These are phyloP conservation scores for Colletes latitarsis DNA, from an alignment of 1,140 invertebrate genomes.

Conservation along the genomic window DNA sequence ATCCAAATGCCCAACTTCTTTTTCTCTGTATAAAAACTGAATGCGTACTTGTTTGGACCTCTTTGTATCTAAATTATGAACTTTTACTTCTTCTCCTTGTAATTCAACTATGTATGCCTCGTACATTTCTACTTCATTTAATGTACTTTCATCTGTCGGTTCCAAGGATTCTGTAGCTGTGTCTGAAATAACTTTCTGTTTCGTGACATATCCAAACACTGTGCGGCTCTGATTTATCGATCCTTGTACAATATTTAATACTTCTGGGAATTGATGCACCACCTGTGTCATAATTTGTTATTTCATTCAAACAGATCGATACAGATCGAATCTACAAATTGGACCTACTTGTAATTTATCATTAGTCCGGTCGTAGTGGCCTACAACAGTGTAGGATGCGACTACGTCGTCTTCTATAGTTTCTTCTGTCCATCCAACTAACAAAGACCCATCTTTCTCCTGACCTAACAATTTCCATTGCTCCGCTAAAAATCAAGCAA, in stretches of 20 bases:
- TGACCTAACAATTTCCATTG: constrained; percentile 90
- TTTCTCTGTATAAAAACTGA: constrained; percentile 89
- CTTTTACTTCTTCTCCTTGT: constrained; percentile 79
- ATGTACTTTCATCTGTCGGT: constrained; percentile 29
- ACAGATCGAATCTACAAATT: background rate
- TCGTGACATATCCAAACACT: constrained; percentile 85
- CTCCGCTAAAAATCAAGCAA: constrained; percentile 76
- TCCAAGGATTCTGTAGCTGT: constrained; percentile 53
- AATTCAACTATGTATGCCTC: constrained; percentile 84
- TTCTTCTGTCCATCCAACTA: constrained; percentile 87
- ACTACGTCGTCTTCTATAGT: constrained; percentile 71
- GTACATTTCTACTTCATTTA: constrained; percentile 67
- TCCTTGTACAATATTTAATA: constrained; percentile 88
- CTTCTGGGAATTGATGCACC: constrained; percentile 84
- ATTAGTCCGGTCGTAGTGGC: constrained; percentile 74
- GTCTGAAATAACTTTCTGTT: constrained; percentile 71
- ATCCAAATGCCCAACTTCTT: constrained; percentile 84
- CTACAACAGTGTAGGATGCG: constrained; percentile 72
- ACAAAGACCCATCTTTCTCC: constrained; percentile 86
- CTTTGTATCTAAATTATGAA: constrained; percentile 81
- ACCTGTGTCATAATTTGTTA: constrained; percentile 76
- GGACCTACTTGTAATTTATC: constrained; percentile 71
- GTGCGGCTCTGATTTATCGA: constrained; percentile 86
- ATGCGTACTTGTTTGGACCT: constrained; percentile 86
- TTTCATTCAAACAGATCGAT: background rate